Evolutionary conservation across 2,888 invertebrate species (phyloP), one percentile per base, ranked within the genome.

Genomic region (Pycnomerus fuliginosus): DNA sequence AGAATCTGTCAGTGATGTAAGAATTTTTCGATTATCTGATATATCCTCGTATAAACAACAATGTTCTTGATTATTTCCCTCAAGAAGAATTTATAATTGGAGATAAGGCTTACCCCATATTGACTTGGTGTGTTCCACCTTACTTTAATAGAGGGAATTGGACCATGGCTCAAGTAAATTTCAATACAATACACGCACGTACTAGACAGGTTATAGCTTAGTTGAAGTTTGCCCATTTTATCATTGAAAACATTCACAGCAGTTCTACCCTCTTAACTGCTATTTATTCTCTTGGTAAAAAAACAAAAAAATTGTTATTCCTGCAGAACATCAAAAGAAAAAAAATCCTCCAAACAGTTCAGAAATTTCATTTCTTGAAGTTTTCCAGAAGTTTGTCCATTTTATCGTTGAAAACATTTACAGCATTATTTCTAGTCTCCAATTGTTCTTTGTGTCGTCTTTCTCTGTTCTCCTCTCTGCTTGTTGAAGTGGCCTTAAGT

Each of bases 11-110:
- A 47, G 46, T 37, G 56, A 61, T 43, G 23, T 11, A 2, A 24
- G 58, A 25, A 55, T 58, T 31, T 58, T 60, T 20, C 22, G 59
- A 58, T 40, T 59, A 58, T 13, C 50, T 55, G 35, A 38, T 60
- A 4, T 60, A 45, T 29, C 15, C 16, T 24, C 25, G 25, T 16
- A 24, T 51, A 7, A 8, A n/a, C 4, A 28, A 14, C 12, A 48
- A 51, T 23, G 10, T 10, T 13, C 12, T 15, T 15, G 32, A 44
- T 20, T 28, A 34, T 20, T 52, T 52, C 29, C 15, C 24, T 16
- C 35, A 44, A 2, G 34, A 48, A 8, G 48, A 54, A 24, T 36
- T 36, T 34, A 53, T 61, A 7, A 44, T 61, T 30, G 58, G 55
- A 2, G 59, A 62, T 44, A 54, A 53, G 33, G 56, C 57, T 10